These are phyloP conservation scores for Siniperca chuatsi DNA, from an alignment of 2,113 vertebrate genomes.

Conservation along the genomic window DNA sequence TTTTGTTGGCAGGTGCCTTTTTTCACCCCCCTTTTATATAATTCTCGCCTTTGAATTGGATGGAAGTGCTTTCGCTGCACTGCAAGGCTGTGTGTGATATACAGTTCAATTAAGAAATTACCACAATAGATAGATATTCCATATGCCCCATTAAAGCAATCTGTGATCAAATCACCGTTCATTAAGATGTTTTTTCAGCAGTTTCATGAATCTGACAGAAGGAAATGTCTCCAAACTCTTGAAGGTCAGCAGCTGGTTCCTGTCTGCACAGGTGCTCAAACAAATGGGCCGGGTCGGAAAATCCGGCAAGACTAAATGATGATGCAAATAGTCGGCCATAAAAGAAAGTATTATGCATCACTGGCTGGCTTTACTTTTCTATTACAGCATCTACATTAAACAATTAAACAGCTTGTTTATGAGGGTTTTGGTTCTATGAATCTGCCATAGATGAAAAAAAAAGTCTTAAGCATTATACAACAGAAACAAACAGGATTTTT, in stretches of 20 bases:
- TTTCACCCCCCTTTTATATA: slow-evolving; percentile 1
- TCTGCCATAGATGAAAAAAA: not conserved
- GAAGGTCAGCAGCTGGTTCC: slow-evolving; percentile 54
- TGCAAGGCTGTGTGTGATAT: not conserved
- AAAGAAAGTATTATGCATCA: not conserved
- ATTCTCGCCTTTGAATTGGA: slow-evolving; percentile 41
- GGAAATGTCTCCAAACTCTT: slow-evolving; percentile 24
- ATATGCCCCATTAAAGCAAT: not conserved
- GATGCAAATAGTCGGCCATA: slow-evolving; percentile 33
- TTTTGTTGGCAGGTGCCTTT: slow-evolving; percentile 37
- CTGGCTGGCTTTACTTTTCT: slow-evolving; percentile 13
- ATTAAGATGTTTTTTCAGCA: slow-evolving; percentile 10
- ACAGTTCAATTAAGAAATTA: slow-evolving; percentile 13
- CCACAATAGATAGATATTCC: not conserved
- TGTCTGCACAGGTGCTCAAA: slow-evolving; percentile 32
- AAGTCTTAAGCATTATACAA: not conserved
- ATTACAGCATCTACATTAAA: not conserved
- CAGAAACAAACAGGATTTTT: not conserved
- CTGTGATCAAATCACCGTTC: slow-evolving; percentile 14
- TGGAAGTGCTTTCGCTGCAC: slow-evolving; percentile 9
- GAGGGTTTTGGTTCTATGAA: not conserved
- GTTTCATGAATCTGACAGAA: slow-evolving; percentile 11
- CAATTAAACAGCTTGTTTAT: slow-evolving; percentile 6
- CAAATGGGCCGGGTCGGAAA: slow-evolving; percentile 3
- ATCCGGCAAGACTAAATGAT: slow-evolving; percentile 35